phyloP scores from a whole-genome alignment of 2,797 vertebrate genomes.

The Dendrocincla fuliginosa region DNA sequence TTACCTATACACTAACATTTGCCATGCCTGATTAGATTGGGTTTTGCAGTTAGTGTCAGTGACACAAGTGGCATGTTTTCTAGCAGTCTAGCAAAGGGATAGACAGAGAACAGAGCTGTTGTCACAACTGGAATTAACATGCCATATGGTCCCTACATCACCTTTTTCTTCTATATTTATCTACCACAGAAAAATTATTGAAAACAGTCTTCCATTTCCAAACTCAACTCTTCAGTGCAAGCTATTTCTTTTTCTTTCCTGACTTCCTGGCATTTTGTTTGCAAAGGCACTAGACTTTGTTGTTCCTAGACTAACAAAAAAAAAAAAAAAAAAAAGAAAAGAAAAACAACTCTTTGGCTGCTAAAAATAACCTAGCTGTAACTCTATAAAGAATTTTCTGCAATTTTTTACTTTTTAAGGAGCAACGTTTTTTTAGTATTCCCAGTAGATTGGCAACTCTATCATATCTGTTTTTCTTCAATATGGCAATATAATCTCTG shows the following conservation, averaged over 20 bases:
- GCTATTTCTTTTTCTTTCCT: background rate
- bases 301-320: background rate
- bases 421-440: background rate
- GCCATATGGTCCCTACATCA: background rate
- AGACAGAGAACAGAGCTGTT: background rate
- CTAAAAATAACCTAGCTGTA: background rate
- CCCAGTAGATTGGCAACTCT: background rate
- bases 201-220: background rate
- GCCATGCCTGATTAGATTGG: background rate
- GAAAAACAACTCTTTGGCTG: background rate
- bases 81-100: background rate
- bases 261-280: background rate
- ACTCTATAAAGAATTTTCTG: background rate
- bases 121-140: background rate
- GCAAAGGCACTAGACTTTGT: background rate
- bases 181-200: background rate
- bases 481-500: background rate
- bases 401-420: background rate
- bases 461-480: background rate
- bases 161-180: slow-evolving; percentile 6
- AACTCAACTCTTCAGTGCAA: background rate
- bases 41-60: background rate
- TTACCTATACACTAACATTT: background rate
- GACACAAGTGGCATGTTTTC: background rate
- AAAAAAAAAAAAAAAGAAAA: background rate